Conservation (phyloP, 1,140 invertebrate genomes). For the Bradysia coprophila region DNA sequence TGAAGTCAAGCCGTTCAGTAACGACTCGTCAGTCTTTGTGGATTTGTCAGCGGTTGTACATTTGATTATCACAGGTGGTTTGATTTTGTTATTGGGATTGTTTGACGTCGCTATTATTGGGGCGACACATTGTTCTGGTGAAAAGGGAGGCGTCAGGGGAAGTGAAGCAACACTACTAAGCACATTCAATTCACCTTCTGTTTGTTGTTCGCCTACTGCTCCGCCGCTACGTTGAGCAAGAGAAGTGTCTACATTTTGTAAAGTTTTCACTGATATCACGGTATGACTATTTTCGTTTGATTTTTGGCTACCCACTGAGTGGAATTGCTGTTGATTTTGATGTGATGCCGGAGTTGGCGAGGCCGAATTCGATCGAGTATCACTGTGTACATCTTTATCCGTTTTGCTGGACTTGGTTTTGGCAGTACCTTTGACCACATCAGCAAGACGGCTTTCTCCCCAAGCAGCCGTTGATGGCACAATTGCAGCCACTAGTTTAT, state of each 20-base stretch:
- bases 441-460: slow-evolving; percentile 43
- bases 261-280: not conserved
- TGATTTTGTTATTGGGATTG: not conserved
- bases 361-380: slow-evolving; percentile 9
- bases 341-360: slow-evolving; percentile 8
- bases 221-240: not conserved
- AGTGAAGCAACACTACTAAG: not conserved
- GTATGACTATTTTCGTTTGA: not conserved
- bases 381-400: slow-evolving; percentile 10
- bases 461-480: slow-evolving; percentile 7
- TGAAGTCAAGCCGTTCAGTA: not conserved
- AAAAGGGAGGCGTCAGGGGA: not conserved
- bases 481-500: slow-evolving; percentile 11
- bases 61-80: slow-evolving; percentile 3
- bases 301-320: not conserved
- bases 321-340: not conserved
- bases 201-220: not conserved
- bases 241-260: not conserved
- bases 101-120: not conserved
- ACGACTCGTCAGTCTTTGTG: slow-evolving; percentile 9
- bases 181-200: not conserved
- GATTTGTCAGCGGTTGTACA: slow-evolving; percentile 6
- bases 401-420: slow-evolving; percentile 31
- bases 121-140: too few species aligned
- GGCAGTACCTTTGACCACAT: slow-evolving; percentile 61